Conservation (phyloP, 2,888 invertebrate genomes). For the Nomada fucata region DNA sequence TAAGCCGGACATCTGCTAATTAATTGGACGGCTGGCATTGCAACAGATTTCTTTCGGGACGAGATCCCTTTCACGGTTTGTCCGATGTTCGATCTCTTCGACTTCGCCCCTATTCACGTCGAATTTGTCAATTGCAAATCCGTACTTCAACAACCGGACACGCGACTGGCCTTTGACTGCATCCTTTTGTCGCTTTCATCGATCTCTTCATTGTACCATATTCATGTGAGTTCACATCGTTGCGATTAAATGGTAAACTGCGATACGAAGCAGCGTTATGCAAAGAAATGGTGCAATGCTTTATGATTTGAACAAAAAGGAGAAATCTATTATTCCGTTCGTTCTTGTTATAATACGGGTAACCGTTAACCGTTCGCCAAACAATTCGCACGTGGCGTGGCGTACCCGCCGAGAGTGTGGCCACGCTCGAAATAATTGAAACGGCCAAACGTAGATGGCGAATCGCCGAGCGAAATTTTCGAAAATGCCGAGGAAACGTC, state of each 20-base stretch:
- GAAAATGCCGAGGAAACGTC: background rate
- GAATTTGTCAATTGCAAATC: background rate
- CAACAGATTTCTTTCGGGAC: conserved; percentile 40
- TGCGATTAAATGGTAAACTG: no score
- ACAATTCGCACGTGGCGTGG: background rate
- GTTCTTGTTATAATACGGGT: no score
- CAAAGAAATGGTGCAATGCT: background rate
- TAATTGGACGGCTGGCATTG: conserved; percentile 45
- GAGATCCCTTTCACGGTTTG: conserved; percentile 43
- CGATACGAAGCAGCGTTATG: background rate
- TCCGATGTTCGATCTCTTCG: no score
- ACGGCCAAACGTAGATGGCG: background rate
- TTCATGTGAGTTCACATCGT: no score
- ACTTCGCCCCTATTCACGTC: background rate
- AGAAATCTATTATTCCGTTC: no score
- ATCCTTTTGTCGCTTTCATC: background rate
- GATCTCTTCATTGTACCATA: no score
- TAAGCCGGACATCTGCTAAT: conserved; percentile 26
- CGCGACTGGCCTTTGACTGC: no score
- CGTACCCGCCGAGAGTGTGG: background rate
- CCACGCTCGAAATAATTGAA: conserved; percentile 21
- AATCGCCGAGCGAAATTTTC: background rate
- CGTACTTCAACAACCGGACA: background rate
- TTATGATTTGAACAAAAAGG: background rate
- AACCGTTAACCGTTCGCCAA: no score